These are phyloP conservation scores for Sminthopsis crassicaudata DNA, from an alignment of 2,113 vertebrate species.

Conservation along the genomic window DNA sequence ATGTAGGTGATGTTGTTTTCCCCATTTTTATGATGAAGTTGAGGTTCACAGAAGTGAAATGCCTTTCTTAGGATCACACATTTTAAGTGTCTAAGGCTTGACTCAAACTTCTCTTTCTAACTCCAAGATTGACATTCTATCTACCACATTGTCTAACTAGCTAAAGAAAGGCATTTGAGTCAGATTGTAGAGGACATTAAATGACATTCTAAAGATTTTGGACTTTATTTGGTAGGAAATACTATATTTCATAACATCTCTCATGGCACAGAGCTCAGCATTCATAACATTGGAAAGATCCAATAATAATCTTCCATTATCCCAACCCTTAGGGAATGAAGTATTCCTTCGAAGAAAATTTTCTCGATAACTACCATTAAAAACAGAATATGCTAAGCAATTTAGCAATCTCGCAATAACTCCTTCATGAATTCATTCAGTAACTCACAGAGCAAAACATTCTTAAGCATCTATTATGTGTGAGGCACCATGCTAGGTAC, in stretches of 20 bases:
- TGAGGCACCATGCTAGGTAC: neutral
- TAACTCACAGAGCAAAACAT: neutral
- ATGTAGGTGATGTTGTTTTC: neutral
- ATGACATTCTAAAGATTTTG: neutral
- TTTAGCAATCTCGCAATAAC: neutral
- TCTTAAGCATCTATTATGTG: neutral
- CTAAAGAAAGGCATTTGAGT: neutral
- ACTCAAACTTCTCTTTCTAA: neutral
- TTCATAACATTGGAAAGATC: neutral
- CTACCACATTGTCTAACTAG: neutral
- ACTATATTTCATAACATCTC: constrained; percentile 37
- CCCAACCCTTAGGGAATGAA: neutral
- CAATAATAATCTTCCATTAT: neutral
- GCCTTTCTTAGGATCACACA: neutral
- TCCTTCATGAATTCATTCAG: neutral
- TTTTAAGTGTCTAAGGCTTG: too few relatives aligned
- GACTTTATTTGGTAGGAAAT: constrained; percentile 12
- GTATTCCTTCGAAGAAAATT: constrained; percentile 20
- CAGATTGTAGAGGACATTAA: neutral
- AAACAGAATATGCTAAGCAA: neutral
- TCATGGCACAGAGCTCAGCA: constrained; percentile 3
- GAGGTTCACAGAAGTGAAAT: neutral
- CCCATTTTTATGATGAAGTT: neutral
- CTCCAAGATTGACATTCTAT: neutral
- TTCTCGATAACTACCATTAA: constrained; percentile 6